Percentiles rank a stretch among this genome's conserved stretches.
phyloP scores from a whole-genome alignment of 1,140 invertebrate species.

The Brachionus rotundiformis region DNA sequence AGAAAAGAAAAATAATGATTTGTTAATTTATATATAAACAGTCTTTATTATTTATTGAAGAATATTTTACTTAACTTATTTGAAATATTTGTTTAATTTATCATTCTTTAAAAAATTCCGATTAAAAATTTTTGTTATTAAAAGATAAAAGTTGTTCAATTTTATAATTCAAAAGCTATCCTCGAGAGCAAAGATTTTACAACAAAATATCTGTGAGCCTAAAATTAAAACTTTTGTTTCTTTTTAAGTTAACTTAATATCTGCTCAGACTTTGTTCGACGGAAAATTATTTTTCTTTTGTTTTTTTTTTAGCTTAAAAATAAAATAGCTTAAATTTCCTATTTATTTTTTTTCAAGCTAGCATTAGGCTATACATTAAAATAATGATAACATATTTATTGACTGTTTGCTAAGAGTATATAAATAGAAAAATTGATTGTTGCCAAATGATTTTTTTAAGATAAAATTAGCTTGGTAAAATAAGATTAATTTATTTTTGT shows the following conservation, averaged over 20 bases:
- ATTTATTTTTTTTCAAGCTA: not conserved
- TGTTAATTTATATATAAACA: no score
- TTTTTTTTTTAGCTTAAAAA: not conserved
- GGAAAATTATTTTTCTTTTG: not conserved
- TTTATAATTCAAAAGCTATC: not conserved
- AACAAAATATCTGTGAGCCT: not conserved
- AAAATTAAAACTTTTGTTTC: not conserved
- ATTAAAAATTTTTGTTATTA: not conserved
- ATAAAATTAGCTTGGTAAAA: not conserved
- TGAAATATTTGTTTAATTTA: not conserved
- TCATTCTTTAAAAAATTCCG: not conserved
- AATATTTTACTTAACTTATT: not conserved
- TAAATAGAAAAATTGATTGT: not conserved
- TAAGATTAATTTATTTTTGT: not conserved
- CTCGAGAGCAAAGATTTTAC: not conserved
- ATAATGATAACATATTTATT: not conserved
- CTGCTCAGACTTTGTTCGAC: not conserved
- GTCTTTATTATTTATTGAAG: no score
- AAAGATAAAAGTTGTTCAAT: not conserved
- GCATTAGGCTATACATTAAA: not conserved
- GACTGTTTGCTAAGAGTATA: not conserved
- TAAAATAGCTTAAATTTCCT: not conserved
- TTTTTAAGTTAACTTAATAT: not conserved
- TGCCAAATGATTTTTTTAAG: not conserved
- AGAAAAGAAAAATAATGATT: not conserved